Base-by-base conservation (phyloP, 1,140 invertebrate genomes). In the Idris sp. region DNA sequence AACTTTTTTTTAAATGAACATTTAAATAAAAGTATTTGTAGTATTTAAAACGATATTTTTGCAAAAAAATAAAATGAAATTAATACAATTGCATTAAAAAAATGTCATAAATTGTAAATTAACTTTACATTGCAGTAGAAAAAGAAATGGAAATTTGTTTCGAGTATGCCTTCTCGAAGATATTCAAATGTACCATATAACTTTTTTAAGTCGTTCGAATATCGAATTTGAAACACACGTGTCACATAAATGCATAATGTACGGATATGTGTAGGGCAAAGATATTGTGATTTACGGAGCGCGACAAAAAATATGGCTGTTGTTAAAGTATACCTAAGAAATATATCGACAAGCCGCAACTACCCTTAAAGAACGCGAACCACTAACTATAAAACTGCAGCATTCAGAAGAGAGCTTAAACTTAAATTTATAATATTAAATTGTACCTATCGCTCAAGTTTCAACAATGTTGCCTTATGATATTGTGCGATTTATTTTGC, bases 261-360 rank as follows among this genome's bases (percentile, higher is more conserved):
- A 62, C 48, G 67, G 62, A 36, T 71, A 35, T 46, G 26, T 28
- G 19, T 36, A 49, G 19, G 53, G 48, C 13, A 78, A 74, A 53
- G 75, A 68, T 56, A 48, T 59, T 48, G 48, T 83, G 78, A 84
- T 84, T 82, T 83, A 84, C 68, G 71, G 44, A 44, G 62, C 73
- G 68, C 73, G 78, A 80, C 69, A 74, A 81, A 81, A 83, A 83
- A 83, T 82, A 82, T 82, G 74, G 71, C 77, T 61, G 72, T 44
- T 59, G 76, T 82, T 80, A 82, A 84, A 83, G n/a, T n/a, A 80
- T 77, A 68, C 56, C 76, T 64, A 62, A 38, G 46, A n/a, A 31
- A 73, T 73, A 51, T 59, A 59, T 59, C 16, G 59, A 53, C 59
- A 44, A 62, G 75, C 74, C 65, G 36, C 75, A 62, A 67, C 46